Percentiles rank a stretch among this genome's conserved stretches.
Conservation (phyloP, 2,888 invertebrate species). For the Ectropis crepuscularia region DNA sequence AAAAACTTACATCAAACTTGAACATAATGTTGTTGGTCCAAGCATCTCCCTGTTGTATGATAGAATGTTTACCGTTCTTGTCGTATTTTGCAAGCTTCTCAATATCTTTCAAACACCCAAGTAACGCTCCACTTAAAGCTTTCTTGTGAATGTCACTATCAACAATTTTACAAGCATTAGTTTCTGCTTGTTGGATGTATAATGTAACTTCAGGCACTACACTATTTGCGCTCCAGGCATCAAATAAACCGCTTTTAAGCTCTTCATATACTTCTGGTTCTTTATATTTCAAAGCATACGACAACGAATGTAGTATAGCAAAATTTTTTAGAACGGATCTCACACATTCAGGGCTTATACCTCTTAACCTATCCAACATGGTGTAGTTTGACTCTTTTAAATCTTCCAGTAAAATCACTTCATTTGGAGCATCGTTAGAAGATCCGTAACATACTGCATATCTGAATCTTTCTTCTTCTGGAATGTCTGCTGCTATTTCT, state of each 20-base stretch:
- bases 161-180: constrained; percentile 16
- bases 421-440: constrained; percentile 45
- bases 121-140: constrained; percentile 25
- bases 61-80: constrained; percentile 41
- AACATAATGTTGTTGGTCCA: constrained; percentile 61
- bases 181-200: constrained; percentile 27
- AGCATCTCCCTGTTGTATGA: constrained; percentile 55
- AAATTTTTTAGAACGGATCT: constrained; percentile 49
- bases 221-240: constrained; percentile 29
- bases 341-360: constrained; percentile 45
- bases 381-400: constrained; percentile 43
- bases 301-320: constrained; percentile 51
- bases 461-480: constrained; percentile 46
- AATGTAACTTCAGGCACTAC: neutral
- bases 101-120: constrained; percentile 1
- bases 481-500: constrained; percentile 43
- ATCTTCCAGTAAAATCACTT: constrained; percentile 59
- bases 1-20: constrained; percentile 45
- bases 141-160: constrained; percentile 36
- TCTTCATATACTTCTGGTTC: constrained; percentile 45
- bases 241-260: constrained; percentile 33
- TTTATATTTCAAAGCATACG: constrained; percentile 49
- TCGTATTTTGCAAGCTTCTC: constrained; percentile 38
- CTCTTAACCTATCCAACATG: constrained; percentile 50
- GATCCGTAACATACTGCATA: constrained; percentile 54